These are phyloP conservation scores for Coremacera marginata DNA, from an alignment of 2,888 invertebrate species.

Conservation along the genomic window DNA sequence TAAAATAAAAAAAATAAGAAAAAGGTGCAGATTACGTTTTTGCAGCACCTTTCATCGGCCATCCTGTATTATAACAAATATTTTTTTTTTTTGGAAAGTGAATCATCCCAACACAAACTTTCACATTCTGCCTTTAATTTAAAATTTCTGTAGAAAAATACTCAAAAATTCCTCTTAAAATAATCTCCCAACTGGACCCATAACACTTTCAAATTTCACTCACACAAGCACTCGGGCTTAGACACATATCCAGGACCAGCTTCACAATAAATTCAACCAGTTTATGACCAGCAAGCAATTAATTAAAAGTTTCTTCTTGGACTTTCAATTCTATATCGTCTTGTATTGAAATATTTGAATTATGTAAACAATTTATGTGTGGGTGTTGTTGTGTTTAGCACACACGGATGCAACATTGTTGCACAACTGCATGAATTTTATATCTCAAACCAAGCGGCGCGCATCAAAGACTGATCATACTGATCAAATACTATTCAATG, in stretches of 20 bases:
- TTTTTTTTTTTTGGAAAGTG: too few relatives aligned
- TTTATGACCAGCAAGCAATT: neutral
- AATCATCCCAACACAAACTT: too few relatives aligned
- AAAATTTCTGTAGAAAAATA: too few relatives aligned
- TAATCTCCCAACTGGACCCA: too few relatives aligned
- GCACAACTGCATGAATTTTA: neutral
- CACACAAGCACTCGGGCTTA: too few relatives aligned
- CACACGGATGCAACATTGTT: neutral
- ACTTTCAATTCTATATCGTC: neutral
- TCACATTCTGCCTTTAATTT: too few relatives aligned
- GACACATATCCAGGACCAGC: neutral
- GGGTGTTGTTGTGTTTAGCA: conserved; percentile 13
- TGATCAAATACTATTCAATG: neutral
- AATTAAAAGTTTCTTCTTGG: neutral
- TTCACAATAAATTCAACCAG: neutral
- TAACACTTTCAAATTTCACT: too few relatives aligned
- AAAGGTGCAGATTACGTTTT: too few relatives aligned
- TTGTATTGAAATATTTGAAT: conserved; percentile 18
- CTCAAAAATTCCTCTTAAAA: too few relatives aligned
- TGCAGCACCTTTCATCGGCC: too few relatives aligned
- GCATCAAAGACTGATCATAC: conserved; percentile 24
- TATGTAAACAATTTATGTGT: conserved; percentile 25
- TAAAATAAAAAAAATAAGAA: too few relatives aligned
- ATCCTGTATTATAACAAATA: too few relatives aligned
- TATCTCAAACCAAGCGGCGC: neutral